Evolutionary conservation across 2,888 invertebrate genomes (phyloP).

Genomic region (Sminthurinus aureus): DNA sequence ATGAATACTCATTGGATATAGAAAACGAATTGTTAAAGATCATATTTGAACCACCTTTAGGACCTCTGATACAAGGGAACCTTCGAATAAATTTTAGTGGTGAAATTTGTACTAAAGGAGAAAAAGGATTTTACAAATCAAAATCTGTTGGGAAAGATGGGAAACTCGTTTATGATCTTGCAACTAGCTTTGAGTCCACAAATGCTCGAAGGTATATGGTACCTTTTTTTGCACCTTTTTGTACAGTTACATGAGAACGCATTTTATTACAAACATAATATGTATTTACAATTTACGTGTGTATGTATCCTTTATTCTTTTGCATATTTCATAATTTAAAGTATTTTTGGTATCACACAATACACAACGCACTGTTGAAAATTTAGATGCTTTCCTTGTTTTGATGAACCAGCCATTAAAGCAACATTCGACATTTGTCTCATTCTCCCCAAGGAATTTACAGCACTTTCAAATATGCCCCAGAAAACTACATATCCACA

Average conservation of each 20-base stretch:
- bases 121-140: constrained; percentile 87
- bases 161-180: constrained; percentile 82
- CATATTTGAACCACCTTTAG: constrained; percentile 49
- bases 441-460: constrained; percentile 79
- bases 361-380: too few species aligned
- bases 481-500: constrained; percentile 27
- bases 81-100: constrained; percentile 81
- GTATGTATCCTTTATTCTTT: too few species aligned
- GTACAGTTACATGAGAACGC: too few species aligned
- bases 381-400: too few species aligned
- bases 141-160: constrained; percentile 77
- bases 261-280: too few species aligned
- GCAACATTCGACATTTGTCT: constrained; percentile 92
- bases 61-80: constrained; percentile 46
- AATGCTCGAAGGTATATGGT: constrained; percentile 91
- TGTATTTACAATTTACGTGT: too few species aligned
- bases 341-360: too few species aligned
- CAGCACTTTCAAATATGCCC: constrained; percentile 91
- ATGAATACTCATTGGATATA: too few species aligned
- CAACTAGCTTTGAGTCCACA: constrained; percentile 91
- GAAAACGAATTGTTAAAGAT: constrained; percentile 48
- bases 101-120: constrained; percentile 90
- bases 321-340: too few species aligned
- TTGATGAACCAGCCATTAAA: constrained; percentile 96
- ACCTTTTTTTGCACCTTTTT: too few species aligned